A percentile compares a stretch with the other conserved stretches of the same genome.
These are phyloP conservation scores for Pocillopora damicornis DNA, from an alignment of 64 coral and sea anemone species.

Conservation along the genomic window DNA sequence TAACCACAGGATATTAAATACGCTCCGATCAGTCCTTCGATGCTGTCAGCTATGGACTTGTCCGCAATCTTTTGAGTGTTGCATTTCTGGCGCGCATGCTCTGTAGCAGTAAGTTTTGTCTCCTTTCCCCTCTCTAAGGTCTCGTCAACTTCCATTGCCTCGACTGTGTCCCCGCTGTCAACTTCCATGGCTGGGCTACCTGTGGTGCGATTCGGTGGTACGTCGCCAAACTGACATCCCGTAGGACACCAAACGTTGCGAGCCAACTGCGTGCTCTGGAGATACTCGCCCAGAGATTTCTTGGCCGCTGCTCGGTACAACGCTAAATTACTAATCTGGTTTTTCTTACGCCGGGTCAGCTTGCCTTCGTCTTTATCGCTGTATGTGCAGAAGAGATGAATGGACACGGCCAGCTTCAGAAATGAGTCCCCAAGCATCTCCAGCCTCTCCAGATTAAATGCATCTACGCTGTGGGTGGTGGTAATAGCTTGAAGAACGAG, in stretches of 20 bases:
- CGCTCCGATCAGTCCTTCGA: conserved; percentile 92
- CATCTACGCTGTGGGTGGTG: conserved; percentile 56
- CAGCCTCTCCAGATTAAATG: conserved; percentile 76
- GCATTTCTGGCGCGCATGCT: conserved; percentile 13
- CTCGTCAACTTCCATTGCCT: background rate
- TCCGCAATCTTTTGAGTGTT: conserved; percentile 75
- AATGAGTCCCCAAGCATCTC: conserved; percentile 99
- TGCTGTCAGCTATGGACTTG: conserved; percentile 86
- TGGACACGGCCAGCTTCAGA: conserved; percentile 88
- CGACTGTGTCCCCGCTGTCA: background rate
- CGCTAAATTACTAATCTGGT: conserved; percentile 74
- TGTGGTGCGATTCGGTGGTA: background rate
- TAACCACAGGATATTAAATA: conserved; percentile 87
- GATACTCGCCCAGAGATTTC: conserved; percentile 52
- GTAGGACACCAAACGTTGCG: conserved; percentile 67
- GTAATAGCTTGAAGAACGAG: conserved; percentile 75
- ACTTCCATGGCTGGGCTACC: background rate
- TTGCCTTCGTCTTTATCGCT: conserved; percentile 83
- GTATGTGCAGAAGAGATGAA: conserved; percentile 71
- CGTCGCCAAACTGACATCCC: conserved; percentile 31
- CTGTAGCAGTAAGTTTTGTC: background rate
- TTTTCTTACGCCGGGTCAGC: conserved; percentile 69
- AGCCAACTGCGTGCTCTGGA: conserved; percentile 56
- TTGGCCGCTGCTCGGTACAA: conserved; percentile 51
- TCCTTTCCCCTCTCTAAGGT: background rate